Evolutionary conservation across 2,888 invertebrate species (phyloP).

Genomic region (Drosophila nigritarsus): DNA sequence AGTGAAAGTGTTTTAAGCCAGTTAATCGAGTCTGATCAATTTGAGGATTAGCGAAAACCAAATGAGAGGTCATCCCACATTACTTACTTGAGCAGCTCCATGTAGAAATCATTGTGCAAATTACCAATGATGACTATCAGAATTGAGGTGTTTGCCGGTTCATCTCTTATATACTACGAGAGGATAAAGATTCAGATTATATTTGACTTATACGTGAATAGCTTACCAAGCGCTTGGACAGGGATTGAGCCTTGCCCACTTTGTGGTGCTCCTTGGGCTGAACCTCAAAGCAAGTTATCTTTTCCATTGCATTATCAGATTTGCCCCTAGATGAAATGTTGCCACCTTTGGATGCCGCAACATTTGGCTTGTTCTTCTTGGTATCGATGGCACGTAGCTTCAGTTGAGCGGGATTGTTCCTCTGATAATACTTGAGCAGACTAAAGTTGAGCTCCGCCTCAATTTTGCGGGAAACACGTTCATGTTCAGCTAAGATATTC

Average conservation of each 20-base stretch:
- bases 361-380: conserved; percentile 12
- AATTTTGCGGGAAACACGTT: conserved; percentile 30
- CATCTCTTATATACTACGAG: conserved; percentile 70
- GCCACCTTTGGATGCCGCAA: conserved; percentile 17
- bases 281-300: conserved; percentile 47
- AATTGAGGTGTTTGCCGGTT: conserved; percentile 58
- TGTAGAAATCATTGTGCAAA: conserved; percentile 58
- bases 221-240: conserved; percentile 65
- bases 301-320: conserved; percentile 31
- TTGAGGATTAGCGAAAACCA: neutral
- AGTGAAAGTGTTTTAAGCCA: neutral
- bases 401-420: conserved; percentile 49
- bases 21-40: neutral
- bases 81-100: conserved; percentile 29
- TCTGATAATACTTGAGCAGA: conserved; percentile 54
- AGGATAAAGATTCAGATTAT: neutral
- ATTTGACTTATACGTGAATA: neutral
- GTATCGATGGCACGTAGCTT: conserved; percentile 15
- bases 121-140: conserved; percentile 72
- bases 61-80: too few species aligned
- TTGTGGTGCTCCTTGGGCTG: conserved; percentile 60
- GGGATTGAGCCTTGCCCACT: conserved; percentile 52
- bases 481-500: conserved; percentile 44
- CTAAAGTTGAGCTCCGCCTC: conserved; percentile 55
- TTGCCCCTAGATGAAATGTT: conserved; percentile 22